These are phyloP conservation scores for Furnarius figulus DNA, from an alignment of 2,113 vertebrate species.

Conservation along the genomic window DNA sequence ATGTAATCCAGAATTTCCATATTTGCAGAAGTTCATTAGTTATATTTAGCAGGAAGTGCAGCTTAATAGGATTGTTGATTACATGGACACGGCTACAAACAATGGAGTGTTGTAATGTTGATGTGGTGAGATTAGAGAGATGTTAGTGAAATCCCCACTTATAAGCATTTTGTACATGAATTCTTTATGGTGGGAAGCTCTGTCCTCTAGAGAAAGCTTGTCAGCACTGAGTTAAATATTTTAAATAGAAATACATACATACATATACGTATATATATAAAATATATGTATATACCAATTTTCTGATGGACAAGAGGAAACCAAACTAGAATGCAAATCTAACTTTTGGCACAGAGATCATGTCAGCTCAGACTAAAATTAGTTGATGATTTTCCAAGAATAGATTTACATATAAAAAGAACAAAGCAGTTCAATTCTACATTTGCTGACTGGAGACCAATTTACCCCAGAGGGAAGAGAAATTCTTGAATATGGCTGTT, in stretches of 20 bases:
- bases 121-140: not conserved
- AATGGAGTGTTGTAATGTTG: not conserved
- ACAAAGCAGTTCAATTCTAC: conserved; percentile 11
- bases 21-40: not conserved
- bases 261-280: not conserved
- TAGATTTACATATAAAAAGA: conserved; percentile 56
- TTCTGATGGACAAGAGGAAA: conserved; percentile 2
- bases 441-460: not conserved
- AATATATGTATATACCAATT: not conserved
- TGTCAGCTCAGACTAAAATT: conserved; percentile 52
- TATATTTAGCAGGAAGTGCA: not conserved
- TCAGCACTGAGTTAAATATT: not conserved
- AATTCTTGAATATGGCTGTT: not conserved
- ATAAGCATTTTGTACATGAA: not conserved
- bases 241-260: not conserved
- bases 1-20: not conserved
- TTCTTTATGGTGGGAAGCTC: not conserved
- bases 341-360: conserved; percentile 51
- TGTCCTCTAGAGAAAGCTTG: not conserved
- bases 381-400: conserved; percentile 61
- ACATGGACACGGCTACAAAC: not conserved
- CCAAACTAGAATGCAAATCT: conserved; percentile 58
- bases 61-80: not conserved
- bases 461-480: not conserved
- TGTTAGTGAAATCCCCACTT: not conserved